Conservation (phyloP, 2,113 vertebrate genomes). For the Caretta caretta region DNA sequence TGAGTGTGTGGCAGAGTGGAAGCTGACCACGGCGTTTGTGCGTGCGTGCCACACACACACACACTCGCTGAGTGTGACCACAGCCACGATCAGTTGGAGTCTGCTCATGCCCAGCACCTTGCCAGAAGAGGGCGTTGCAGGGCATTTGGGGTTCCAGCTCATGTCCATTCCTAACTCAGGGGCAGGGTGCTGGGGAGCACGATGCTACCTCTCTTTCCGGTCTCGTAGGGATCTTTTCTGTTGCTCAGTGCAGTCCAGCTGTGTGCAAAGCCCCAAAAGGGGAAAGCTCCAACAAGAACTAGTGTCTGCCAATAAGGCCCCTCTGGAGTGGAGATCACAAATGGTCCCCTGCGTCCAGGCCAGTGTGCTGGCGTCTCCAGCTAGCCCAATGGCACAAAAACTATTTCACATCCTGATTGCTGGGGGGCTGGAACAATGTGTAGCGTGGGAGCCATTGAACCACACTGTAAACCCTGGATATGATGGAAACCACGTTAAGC, state of each 20-base stretch:
- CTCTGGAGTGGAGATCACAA: background rate
- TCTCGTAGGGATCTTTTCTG: background rate
- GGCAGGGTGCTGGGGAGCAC: background rate
- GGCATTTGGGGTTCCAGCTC: background rate
- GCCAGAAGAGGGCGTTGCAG: background rate
- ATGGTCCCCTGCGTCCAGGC: background rate
- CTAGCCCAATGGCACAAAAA: background rate
- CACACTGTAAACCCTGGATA: no score
- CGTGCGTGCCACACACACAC: accelerated
- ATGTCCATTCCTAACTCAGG: background rate
- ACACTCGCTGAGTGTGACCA: background rate
- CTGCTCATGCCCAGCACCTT: background rate
- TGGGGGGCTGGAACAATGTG: no score
- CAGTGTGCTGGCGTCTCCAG: background rate
- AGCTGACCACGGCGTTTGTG: background rate
- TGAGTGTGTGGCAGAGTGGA: background rate
- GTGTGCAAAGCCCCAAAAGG: background rate
- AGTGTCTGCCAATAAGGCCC: background rate
- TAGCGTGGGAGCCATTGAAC: no score
- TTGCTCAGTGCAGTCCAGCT: background rate
- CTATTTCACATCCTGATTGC: background rate
- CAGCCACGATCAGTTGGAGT: background rate
- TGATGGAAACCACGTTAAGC: no score
- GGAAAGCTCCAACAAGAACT: background rate
- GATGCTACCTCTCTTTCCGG: background rate